phyloP scores from a whole-genome alignment of 2,888 invertebrate species.

The Drosophila paranaensis region DNA sequence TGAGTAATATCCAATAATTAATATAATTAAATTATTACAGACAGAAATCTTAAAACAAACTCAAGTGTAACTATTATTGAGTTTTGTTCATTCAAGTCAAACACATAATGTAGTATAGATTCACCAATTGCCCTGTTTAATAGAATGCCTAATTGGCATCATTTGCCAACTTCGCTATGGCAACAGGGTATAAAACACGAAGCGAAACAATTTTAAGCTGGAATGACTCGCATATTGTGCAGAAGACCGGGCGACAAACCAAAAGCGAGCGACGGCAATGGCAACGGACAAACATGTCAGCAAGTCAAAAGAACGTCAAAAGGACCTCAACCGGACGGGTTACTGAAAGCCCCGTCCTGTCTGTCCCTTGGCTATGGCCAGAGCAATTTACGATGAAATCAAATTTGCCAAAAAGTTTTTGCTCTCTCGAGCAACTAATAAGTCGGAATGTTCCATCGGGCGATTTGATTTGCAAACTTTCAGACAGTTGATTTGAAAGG shows the following conservation, averaged over 20 bases:
- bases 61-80: too few relatives aligned
- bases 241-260: slow-evolving; percentile 20
- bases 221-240: slow-evolving; percentile 38
- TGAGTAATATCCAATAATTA: too few relatives aligned
- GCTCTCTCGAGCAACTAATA: slow-evolving; percentile 35
- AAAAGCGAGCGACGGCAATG: slow-evolving; percentile 5
- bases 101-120: too few relatives aligned
- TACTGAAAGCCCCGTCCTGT: slow-evolving; percentile 24
- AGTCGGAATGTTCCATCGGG: slow-evolving; percentile 18
- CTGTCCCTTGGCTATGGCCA: slow-evolving; percentile 29
- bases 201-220: slow-evolving; percentile 15
- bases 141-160: not conserved
- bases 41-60: too few relatives aligned
- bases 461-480: slow-evolving; percentile 29
- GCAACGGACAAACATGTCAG: slow-evolving; percentile 36
- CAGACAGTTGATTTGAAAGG: slow-evolving; percentile 4
- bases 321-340: slow-evolving; percentile 39
- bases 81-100: too few relatives aligned
- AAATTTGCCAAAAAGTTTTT: slow-evolving; percentile 61
- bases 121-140: too few relatives aligned
- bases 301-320: slow-evolving; percentile 42
- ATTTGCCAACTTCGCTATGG: not conserved
- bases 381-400: slow-evolving; percentile 58
- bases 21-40: too few relatives aligned
- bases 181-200: slow-evolving; percentile 8